Conservation (phyloP, 2,113 vertebrate species). For the Cynoglossus semilaevis region DNA sequence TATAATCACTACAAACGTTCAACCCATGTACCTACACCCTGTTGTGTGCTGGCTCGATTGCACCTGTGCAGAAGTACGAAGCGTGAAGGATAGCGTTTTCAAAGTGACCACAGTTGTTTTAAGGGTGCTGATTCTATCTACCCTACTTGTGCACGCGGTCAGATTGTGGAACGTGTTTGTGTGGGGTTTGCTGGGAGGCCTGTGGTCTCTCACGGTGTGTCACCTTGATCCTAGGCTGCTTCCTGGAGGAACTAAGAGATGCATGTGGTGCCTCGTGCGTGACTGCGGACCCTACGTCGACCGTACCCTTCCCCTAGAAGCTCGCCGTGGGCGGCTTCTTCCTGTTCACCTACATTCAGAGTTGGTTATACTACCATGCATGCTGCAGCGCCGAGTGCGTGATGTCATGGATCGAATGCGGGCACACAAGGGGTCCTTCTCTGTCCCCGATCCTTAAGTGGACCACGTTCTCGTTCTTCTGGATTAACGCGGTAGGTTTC, state of each 20-base stretch:
- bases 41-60: constrained; percentile 3
- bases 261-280: neutral
- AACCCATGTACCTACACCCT: constrained; percentile 3
- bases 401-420: too few relatives aligned
- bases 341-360: neutral
- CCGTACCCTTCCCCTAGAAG: neutral
- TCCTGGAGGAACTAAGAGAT: neutral
- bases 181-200: neutral
- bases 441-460: too few relatives aligned
- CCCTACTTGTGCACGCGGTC: too few relatives aligned
- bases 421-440: too few relatives aligned
- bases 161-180: neutral
- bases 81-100: neutral
- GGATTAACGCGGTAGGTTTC: too few relatives aligned
- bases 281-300: too few relatives aligned
- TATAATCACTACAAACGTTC: neutral
- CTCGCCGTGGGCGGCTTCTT: neutral
- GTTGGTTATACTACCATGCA: too few relatives aligned
- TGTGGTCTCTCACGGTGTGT: constrained; percentile 5
- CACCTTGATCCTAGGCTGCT: neutral
- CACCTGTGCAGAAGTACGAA: neutral
- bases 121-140: too few relatives aligned
- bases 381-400: too few relatives aligned
- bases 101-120: too few relatives aligned
- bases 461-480: too few relatives aligned